Conservation (phyloP, 92 coral and sea anemone species). For the Umimayanthus kanabou region DNA sequence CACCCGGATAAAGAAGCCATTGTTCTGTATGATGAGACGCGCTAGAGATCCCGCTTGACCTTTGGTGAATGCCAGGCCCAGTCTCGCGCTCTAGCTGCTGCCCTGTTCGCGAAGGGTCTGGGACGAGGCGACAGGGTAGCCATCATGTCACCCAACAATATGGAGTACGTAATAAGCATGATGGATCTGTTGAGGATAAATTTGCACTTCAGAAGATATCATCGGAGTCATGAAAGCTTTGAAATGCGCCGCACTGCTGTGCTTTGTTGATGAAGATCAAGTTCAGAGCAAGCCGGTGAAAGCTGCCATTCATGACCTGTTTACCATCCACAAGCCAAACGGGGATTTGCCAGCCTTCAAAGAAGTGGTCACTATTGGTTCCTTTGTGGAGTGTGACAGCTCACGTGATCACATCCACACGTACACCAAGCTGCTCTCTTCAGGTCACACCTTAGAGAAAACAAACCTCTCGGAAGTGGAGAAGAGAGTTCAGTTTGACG, state of each 20-base stretch:
- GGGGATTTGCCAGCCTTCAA: not conserved
- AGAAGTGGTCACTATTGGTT: not conserved
- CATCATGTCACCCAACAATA: too few species aligned
- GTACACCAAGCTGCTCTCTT: not conserved
- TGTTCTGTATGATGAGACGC: constrained; percentile 32
- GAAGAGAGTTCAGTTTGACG: not conserved
- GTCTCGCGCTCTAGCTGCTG: constrained; percentile 42
- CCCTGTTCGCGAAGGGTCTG: constrained; percentile 39
- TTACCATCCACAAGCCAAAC: not conserved
- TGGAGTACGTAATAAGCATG: constrained; percentile 37
- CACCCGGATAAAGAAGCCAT: constrained; percentile 44
- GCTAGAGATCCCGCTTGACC: too few species aligned
- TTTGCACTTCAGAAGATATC: not conserved
- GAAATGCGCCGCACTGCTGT: not conserved
- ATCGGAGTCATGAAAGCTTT: not conserved
- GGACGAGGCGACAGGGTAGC: constrained; percentile 46
- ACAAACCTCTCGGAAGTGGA: not conserved
- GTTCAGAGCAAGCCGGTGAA: not conserved
- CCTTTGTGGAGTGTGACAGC: not conserved
- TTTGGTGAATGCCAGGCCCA: constrained; percentile 35
- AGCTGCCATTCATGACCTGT: not conserved
- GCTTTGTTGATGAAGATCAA: not conserved
- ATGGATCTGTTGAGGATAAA: constrained; percentile 44
- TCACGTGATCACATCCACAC: not conserved
- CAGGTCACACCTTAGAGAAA: not conserved